phyloP scores from a whole-genome alignment of 2,888 invertebrate genomes.

The Drymonia ruficornis region DNA sequence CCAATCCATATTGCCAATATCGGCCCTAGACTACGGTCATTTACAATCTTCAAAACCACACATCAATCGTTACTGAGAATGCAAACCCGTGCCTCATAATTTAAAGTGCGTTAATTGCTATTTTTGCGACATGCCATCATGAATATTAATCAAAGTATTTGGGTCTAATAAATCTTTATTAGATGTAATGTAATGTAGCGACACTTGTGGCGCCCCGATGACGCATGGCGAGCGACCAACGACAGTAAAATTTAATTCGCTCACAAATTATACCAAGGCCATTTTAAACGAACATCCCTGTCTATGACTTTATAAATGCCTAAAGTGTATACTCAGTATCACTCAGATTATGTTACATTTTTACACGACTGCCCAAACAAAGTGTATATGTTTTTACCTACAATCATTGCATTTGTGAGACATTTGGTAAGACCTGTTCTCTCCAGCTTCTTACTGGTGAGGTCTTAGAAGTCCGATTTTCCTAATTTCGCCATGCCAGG shows the following conservation, averaged over 20 bases:
- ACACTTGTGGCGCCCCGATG: conserved; percentile 29
- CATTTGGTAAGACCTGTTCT: neutral
- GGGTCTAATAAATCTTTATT: conserved; percentile 46
- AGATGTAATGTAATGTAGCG: conserved; percentile 21
- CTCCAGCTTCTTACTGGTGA: neutral
- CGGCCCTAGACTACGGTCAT: too few relatives aligned
- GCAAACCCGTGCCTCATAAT: too few relatives aligned
- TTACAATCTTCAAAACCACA: too few relatives aligned
- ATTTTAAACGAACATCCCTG: conserved; percentile 25
- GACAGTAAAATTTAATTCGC: conserved; percentile 47
- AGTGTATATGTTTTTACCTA: too few relatives aligned
- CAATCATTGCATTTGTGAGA: too few relatives aligned
- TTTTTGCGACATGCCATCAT: conserved; percentile 43
- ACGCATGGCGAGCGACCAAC: conserved; percentile 32
- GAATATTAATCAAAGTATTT: conserved; percentile 32
- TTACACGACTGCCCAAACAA: too few relatives aligned
- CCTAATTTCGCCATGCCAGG: too few relatives aligned
- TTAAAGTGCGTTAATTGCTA: conserved; percentile 16
- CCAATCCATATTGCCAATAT: too few relatives aligned
- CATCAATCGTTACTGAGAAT: too few relatives aligned
- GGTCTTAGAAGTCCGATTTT: too few relatives aligned
- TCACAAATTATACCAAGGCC: conserved; percentile 51
- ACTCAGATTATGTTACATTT: too few relatives aligned
- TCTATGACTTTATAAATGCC: conserved; percentile 10
- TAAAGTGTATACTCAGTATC: neutral